phyloP scores from a whole-genome alignment of 2,888 invertebrate species.

The Spodoptera littoralis region DNA sequence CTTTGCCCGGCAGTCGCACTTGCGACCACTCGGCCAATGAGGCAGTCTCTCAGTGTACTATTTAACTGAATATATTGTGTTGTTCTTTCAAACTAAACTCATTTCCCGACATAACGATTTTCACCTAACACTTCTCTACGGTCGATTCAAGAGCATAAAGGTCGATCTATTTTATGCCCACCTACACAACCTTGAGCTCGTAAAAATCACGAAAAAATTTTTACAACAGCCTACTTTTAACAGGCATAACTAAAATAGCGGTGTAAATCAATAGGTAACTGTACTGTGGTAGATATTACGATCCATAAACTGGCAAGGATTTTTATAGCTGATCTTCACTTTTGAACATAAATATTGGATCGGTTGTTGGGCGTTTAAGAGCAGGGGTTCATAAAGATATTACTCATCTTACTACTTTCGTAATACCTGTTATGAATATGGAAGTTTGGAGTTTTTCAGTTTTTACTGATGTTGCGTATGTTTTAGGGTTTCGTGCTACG shows the following conservation, averaged over 20 bases:
- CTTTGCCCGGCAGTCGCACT: no score
- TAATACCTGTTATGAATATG: no score
- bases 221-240: slow-evolving; percentile 26
- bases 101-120: slow-evolving; percentile 13
- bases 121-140: slow-evolving; percentile 8
- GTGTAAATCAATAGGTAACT: slow-evolving; percentile 49
- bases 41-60: no score
- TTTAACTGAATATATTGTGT: no score
- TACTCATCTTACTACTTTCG: not conserved
- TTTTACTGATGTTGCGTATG: no score
- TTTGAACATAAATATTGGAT: slow-evolving; percentile 23
- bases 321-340: slow-evolving; percentile 35
- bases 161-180: slow-evolving; percentile 24
- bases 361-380: slow-evolving; percentile 15
- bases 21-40: no score
- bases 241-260: slow-evolving; percentile 23
- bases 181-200: slow-evolving; percentile 11
- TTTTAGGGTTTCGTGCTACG: no score
- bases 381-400: slow-evolving; percentile 3
- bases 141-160: slow-evolving; percentile 14
- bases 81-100: slow-evolving; percentile 2
- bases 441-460: no score
- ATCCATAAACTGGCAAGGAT: slow-evolving; percentile 33
- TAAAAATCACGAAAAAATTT: slow-evolving; percentile 28
- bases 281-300: slow-evolving; percentile 42